These are phyloP conservation scores for Cotesia vestalis DNA, from an alignment of 1,140 invertebrate species.

Conservation along the genomic window DNA sequence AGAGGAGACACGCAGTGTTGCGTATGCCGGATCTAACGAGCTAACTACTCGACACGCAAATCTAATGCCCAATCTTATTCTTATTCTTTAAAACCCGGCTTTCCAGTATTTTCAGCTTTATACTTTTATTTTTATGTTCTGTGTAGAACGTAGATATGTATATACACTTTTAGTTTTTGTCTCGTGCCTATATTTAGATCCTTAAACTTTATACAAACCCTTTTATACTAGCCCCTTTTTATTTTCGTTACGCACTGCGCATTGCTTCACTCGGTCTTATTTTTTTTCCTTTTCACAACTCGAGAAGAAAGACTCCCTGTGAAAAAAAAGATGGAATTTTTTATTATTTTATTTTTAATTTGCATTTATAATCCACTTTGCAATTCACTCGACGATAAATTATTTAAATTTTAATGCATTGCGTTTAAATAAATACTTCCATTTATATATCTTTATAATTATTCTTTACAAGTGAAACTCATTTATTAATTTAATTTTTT, in stretches of 20 bases:
- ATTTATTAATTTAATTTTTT: no score
- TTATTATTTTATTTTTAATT: no score
- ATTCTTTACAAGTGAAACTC: no score
- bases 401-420: no score
- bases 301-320: no score
- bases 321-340: no score
- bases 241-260: background rate
- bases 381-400: no score
- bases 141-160: background rate
- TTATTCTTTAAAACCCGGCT: conserved; percentile 1
- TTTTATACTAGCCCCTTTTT: background rate
- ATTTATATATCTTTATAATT: no score
- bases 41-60: conserved; percentile 41
- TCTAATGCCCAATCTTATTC: conserved; percentile 39
- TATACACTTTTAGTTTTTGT: background rate
- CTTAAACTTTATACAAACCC: background rate
- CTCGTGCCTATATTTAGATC: conserved; percentile 6
- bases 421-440: no score
- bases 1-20: conserved; percentile 53
- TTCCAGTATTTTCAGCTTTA: conserved; percentile 20
- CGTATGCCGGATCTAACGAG: conserved; percentile 56
- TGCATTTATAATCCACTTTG: no score
- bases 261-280: background rate
- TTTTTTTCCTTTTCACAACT: background rate
- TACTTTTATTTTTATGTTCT: background rate